Base-by-base conservation (phyloP, 1,140 invertebrate genomes). In the Drosophila baimaii region DNA sequence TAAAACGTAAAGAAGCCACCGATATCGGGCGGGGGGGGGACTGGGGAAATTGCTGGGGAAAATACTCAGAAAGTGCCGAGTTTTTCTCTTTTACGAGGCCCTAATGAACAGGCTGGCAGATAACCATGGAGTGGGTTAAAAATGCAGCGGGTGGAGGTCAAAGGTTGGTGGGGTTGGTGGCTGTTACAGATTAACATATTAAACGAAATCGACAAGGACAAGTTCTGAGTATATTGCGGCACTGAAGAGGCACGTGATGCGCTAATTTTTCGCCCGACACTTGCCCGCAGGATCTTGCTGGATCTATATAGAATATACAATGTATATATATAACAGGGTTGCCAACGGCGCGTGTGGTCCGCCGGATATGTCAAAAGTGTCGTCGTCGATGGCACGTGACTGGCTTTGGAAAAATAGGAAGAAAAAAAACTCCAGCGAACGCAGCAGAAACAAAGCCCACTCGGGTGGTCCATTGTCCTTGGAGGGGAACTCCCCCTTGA, bases 361-460 rank as follows among this genome's bases (percentile, higher is more conserved):
- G 86, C 84, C 90, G 89, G 89, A 91, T 91, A 91, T 91, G 84
- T 91, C 89, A 86, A 69, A 90, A 83, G 81, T 90, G 81, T 91
- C 75, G 80, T 81, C 84, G 69, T 89, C 70, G 70, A 72, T 71
- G 80, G 84, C 89, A 91, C 89, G 89, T 91, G 89, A 78, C 89
- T 85, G 77, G 81, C 79, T 84, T 89, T 81, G 59, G 59, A 70
- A 41, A 72, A 54, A 70, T n/a, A n/a, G n/a, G 25, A 55, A 35
- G 33, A 41, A 46, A 21, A 23, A 49, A 43, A 71, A 29, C 17
- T 15, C 21, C 19, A 19, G 25, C 54, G 10, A 57, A 46, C 29
- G 65, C 21, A 58, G 47, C 39, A 57, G 51, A 71, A 52, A 81
- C 76, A 88, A 76, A 41, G 51, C 27, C 79, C 75, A 62, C 64